A percentile compares a stretch with the other conserved stretches of the same genome.
These are phyloP conservation scores for Alcis repandata DNA, from an alignment of 2,888 invertebrate genomes.

Conservation along the genomic window DNA sequence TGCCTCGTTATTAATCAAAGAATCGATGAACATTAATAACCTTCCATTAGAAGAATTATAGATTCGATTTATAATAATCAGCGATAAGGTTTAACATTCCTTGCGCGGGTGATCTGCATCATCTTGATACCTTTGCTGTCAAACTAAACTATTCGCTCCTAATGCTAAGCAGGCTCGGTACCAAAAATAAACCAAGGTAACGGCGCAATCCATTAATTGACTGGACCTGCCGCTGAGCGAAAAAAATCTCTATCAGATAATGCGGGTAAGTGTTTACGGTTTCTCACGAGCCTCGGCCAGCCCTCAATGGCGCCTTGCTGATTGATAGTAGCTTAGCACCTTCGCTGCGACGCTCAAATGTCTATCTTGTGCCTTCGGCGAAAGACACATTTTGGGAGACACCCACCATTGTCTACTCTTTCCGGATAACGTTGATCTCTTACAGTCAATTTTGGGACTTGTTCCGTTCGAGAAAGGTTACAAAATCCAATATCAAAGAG, in stretches of 20 bases:
- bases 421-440: constrained; percentile 43
- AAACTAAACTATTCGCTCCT: constrained; percentile 76
- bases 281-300: constrained; percentile 84
- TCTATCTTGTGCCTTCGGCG: constrained; percentile 48
- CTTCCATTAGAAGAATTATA: constrained; percentile 50
- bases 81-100: constrained; percentile 64
- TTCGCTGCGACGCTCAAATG: constrained; percentile 50
- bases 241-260: constrained; percentile 84
- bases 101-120: constrained; percentile 65
- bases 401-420: constrained; percentile 44
- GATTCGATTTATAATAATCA: constrained; percentile 60
- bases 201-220: constrained; percentile 85
- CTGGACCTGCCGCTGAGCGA: constrained; percentile 80
- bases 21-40: constrained; percentile 48
- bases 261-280: constrained; percentile 85
- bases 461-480: constrained; percentile 41
- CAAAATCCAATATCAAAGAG: constrained; percentile 40
- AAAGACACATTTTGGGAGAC: constrained; percentile 50
- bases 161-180: constrained; percentile 76
- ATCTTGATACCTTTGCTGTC: constrained; percentile 75
- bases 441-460: constrained; percentile 48
- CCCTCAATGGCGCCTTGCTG: constrained; percentile 86
- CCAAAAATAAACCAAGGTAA: constrained; percentile 82
- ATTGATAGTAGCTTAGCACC: constrained; percentile 84
- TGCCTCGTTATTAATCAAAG: constrained; percentile 39